phyloP scores from a whole-genome alignment of 2,113 vertebrate genomes.

The Eptesicus fuscus region DNA sequence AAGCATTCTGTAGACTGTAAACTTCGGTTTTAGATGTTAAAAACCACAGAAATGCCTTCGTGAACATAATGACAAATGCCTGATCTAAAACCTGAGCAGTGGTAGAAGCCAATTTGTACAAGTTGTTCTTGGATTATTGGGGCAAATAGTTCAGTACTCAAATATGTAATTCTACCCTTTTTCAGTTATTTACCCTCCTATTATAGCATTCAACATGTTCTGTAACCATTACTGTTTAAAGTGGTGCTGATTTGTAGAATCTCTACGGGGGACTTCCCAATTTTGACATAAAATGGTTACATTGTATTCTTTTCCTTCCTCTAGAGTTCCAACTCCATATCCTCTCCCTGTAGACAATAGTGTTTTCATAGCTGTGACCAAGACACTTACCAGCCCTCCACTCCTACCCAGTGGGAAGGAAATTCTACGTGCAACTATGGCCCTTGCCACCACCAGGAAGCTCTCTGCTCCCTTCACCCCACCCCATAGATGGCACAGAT shows the following conservation, averaged over 20 bases:
- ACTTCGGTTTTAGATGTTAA: slow-evolving; percentile 32
- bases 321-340: not conserved
- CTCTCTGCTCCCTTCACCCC: not conserved
- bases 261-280: not conserved
- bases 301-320: not conserved
- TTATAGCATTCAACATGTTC: not conserved
- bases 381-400: not conserved
- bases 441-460: not conserved
- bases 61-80: not conserved
- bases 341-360: not conserved
- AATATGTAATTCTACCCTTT: not conserved
- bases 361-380: not conserved
- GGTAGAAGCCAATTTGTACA: not conserved
- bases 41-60: not conserved
- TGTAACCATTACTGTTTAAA: not conserved
- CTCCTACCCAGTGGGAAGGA: not conserved
- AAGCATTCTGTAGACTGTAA: slow-evolving; percentile 10
- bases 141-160: not conserved
- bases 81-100: slow-evolving; percentile 32
- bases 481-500: not conserved
- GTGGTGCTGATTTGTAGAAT: not conserved
- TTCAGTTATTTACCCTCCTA: not conserved
- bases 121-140: not conserved
- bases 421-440: not conserved
- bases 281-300: slow-evolving; percentile 21